Base-by-base conservation (phyloP, 2,797 vertebrate genomes). In the Simalia tracyae region DNA sequence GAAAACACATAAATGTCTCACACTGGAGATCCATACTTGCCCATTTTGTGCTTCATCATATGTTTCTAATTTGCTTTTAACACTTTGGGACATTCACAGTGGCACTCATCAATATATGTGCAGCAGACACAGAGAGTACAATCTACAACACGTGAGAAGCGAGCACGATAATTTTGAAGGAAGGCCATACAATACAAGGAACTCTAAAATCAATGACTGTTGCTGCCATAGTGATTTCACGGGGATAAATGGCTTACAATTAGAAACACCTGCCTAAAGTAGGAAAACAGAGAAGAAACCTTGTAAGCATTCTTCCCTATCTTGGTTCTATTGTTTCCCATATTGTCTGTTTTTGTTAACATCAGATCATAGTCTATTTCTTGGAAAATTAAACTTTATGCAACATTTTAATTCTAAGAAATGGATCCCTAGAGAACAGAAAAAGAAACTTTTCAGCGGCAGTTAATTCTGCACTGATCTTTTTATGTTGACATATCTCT, bases 381-480 rank as follows among this genome's bases (percentile, higher is more conserved):
- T 88, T 66, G 90, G 91, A 95, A 93, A 96, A 95, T 94, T 94
- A 94, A 94, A 91, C 89, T 94, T 96, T 96, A 95, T 68, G 88
- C 91, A 89, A 92, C 96, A 95, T 95, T 94, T 96, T 93, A 92
- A 95, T 90, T 93, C 91, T 93, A 94, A 84, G 90, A 96, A 96
- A 94, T 86, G 90, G 95, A 84, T 84, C 93, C 92, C 93, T 50
- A 81, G 90, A 95, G 94, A 96, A 92, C 94, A 85, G 93, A 94
- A 96, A 95, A 96, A 97, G 93, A 90, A 93, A 96, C 91, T 92
- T 94, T 90, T 66, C 90, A 93, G 90, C 56, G 10, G 90, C 89
- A 95, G 42, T 81, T 90, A 95, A 96, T 95, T 81, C 90, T 57
- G 60, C 94, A 97, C 93, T 94, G 97, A 97, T 96, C 72, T 97